Evolutionary conservation across 2,888 invertebrate species (phyloP).

Genomic region (Drosophila demipolita): DNA sequence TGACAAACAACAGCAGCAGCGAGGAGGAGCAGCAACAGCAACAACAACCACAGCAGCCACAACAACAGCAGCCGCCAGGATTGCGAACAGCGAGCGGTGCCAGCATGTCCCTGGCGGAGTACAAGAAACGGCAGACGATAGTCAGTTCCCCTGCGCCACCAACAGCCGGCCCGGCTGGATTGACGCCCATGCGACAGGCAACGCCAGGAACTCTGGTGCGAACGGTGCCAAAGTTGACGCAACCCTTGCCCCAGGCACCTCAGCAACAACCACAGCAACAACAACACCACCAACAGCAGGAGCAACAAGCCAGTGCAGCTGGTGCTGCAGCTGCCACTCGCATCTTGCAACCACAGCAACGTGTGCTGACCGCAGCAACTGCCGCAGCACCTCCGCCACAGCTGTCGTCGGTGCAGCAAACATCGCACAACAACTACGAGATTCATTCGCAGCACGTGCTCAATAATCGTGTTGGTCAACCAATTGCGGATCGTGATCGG

Average conservation of each 20-base stretch:
- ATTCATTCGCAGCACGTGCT: conserved; percentile 85
- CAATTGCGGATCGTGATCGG: conserved; percentile 82
- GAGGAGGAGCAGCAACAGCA: conserved; percentile 78
- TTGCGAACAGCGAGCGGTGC: conserved; percentile 80
- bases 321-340: conserved; percentile 23
- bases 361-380: conserved; percentile 27
- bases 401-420: conserved; percentile 81
- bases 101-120: conserved; percentile 82
- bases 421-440: conserved; percentile 84
- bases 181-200: conserved; percentile 37
- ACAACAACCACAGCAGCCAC: conserved; percentile 14
- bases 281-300: conserved; percentile 21
- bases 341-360: conserved; percentile 62
- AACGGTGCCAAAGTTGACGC: conserved; percentile 56
- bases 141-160: conserved; percentile 34
- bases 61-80: conserved; percentile 38
- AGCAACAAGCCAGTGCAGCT: conserved; percentile 19
- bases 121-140: conserved; percentile 79
- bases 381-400: conserved; percentile 71
- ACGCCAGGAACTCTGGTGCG: conserved; percentile 60
- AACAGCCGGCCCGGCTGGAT: conserved; percentile 37
- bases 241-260: conserved; percentile 18
- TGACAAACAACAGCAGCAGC: conserved; percentile 53
- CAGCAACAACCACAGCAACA: conserved; percentile 38
- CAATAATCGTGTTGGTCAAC: conserved; percentile 81